These are phyloP conservation scores for Aurelia aurita DNA, from an alignment of 30 jellyfish, hydroid and myxozoan genomes.

Conservation along the genomic window DNA sequence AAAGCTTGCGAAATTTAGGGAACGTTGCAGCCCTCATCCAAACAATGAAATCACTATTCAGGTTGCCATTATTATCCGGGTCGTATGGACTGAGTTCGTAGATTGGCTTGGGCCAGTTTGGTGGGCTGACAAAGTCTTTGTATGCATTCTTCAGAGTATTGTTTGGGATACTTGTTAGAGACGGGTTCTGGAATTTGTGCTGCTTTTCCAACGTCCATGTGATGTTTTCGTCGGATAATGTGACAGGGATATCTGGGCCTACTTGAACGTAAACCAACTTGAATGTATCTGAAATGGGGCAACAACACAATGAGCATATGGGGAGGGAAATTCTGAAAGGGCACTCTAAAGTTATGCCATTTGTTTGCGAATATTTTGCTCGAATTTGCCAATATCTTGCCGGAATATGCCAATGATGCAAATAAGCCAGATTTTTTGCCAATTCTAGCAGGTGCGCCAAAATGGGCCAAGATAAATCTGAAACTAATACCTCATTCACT, in stretches of 20 bases:
- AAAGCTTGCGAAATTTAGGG: constrained; percentile 93
- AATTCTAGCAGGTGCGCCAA: too few relatives aligned
- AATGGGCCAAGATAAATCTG: too few relatives aligned
- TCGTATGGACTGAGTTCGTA: constrained; percentile 79
- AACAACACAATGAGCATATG: not conserved
- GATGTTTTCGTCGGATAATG: constrained; percentile 60
- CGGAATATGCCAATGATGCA: too few relatives aligned
- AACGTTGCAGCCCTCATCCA: constrained; percentile 98
- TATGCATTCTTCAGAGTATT: constrained; percentile 60
- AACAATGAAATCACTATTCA: constrained; percentile 88
- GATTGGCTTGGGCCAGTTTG: constrained; percentile 76
- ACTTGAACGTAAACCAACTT: constrained; percentile 43
- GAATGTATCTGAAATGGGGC: constrained; percentile 64
- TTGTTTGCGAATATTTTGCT: too few relatives aligned
- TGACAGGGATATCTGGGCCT: constrained; percentile 63
- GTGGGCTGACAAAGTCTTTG: constrained; percentile 74
- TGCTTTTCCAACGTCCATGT: constrained; percentile 93
- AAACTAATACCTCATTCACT: too few relatives aligned
- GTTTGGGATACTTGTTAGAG: constrained; percentile 31
- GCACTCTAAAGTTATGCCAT: too few relatives aligned
- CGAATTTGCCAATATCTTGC: too few relatives aligned
- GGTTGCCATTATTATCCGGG: constrained; percentile 73
- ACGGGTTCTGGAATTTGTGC: constrained; percentile 89
- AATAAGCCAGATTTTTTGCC: too few relatives aligned
- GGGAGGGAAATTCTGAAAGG: too few relatives aligned